Evolutionary conservation across 2,888 invertebrate genomes (phyloP), one percentile per base, ranked within the genome.

Genomic region (Tenthredo distinguenda): DNA sequence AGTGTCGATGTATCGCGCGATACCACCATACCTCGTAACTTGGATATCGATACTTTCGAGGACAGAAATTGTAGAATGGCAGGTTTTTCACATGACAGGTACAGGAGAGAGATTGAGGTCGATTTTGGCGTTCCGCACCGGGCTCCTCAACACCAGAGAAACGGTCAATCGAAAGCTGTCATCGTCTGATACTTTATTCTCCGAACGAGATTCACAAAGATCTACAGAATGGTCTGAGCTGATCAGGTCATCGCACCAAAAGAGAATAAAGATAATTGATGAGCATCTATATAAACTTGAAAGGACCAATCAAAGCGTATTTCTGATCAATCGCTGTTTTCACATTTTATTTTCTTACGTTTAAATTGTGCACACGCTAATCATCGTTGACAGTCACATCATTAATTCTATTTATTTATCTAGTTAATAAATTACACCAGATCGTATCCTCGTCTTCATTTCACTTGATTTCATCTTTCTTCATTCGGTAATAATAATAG

Each of bases 1-100:
- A 92, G 92, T 91, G 91, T 91, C 91, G 93, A 93, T 93, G 91
- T 90, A 87, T 89, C 90, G 91, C 90, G 91, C 90, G 93, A 93
- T 93, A 93, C 43, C 83, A 62, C 47, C 2, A 47, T 31, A 15
- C 26, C 83, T 91, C 92, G 91, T 91, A 90, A 92, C 92, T 92
- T 90, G 92, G 92, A 91, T 92, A 92, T 93, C 92, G 92, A 92
- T 92, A 92, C 91, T 65, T 71, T 83, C 34, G 43, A 47, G 34
- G 68, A 83, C 40, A 62, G n/a, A 81, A 62, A 81, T 62, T 37
- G 9, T 62, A 21, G 81, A 81, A 81, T 37, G 81, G 81, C 62
- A 62, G 81, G 6, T 40, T 34, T 62, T 43, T 43, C 18, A 50
- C 77, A 9, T 55, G 50, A 34, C 55, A 18, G 58, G 21, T 26